Conservation (phyloP, 2,888 invertebrate species). For the Brachypalpus laphriformis region DNA sequence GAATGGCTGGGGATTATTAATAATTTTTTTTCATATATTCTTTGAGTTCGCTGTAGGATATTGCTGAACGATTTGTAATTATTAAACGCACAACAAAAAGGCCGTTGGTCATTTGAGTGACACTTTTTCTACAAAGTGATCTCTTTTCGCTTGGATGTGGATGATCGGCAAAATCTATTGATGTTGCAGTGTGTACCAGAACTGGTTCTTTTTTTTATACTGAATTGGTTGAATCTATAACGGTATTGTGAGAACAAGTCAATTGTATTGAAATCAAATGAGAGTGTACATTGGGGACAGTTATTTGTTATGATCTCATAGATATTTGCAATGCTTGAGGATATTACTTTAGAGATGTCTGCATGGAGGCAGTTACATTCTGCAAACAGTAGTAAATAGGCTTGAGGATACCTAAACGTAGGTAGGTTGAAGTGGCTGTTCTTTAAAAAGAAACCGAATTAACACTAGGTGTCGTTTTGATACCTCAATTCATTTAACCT, state of each 20-base stretch:
- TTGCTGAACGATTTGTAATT: constrained; percentile 63
- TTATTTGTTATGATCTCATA: not conserved
- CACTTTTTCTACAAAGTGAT: constrained; percentile 34
- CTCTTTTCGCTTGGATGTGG: not conserved
- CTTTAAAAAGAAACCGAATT: too few species aligned
- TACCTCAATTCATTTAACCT: too few species aligned
- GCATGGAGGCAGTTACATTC: too few species aligned
- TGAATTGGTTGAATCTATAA: not conserved
- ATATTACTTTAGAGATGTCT: too few species aligned
- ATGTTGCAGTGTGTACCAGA: not conserved
- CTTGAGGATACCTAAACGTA: too few species aligned
- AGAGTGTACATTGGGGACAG: not conserved
- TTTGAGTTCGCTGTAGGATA: constrained; percentile 57
- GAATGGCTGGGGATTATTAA: constrained; percentile 27
- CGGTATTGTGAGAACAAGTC: constrained; percentile 4
- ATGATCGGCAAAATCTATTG: constrained; percentile 37
- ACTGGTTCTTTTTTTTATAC: not conserved
- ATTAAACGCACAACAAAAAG: constrained; percentile 56
- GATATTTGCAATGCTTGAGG: not conserved
- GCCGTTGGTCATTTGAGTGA: constrained; percentile 58
- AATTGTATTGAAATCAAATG: not conserved
- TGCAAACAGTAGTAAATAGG: too few species aligned
- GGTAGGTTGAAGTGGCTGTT: too few species aligned
- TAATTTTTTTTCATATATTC: constrained; percentile 4
- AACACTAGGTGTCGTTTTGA: too few species aligned